These are phyloP conservation scores for Amphilophus citrinellus DNA, from an alignment of 2,113 vertebrate genomes.

Conservation along the genomic window DNA sequence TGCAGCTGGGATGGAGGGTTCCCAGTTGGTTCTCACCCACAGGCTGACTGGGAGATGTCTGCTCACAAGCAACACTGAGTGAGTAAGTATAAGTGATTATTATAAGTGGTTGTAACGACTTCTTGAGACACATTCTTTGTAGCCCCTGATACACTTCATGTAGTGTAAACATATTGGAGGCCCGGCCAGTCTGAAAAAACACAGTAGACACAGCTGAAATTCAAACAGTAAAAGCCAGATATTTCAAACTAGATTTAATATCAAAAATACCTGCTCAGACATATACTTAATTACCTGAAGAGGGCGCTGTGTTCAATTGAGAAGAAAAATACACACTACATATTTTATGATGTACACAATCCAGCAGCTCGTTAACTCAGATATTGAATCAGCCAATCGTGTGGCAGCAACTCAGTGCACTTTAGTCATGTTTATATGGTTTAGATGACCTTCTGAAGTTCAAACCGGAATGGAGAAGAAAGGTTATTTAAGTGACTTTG, in stretches of 20 bases:
- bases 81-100: constrained; percentile 71
- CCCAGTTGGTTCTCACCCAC: constrained; percentile 72
- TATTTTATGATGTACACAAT: neutral
- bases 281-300: constrained; percentile 24
- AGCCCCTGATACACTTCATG: constrained; percentile 16
- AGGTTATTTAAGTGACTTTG: neutral
- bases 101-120: constrained; percentile 71
- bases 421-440: neutral
- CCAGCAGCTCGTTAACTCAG: neutral
- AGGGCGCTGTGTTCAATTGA: constrained; percentile 36
- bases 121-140: constrained; percentile 46
- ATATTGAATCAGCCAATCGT: neutral
- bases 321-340: neutral
- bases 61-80: constrained; percentile 53
- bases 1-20: constrained; percentile 80
- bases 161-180: constrained; percentile 20
- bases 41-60: constrained; percentile 61
- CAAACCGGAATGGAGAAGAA: neutral
- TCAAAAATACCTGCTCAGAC: neutral
- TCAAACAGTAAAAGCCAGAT: neutral
- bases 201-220: neutral
- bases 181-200: constrained; percentile 1
- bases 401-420: neutral
- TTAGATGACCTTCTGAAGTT: neutral
- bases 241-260: neutral